phyloP scores from a whole-genome alignment of 2,888 invertebrate species.

The Plusia festucae region DNA sequence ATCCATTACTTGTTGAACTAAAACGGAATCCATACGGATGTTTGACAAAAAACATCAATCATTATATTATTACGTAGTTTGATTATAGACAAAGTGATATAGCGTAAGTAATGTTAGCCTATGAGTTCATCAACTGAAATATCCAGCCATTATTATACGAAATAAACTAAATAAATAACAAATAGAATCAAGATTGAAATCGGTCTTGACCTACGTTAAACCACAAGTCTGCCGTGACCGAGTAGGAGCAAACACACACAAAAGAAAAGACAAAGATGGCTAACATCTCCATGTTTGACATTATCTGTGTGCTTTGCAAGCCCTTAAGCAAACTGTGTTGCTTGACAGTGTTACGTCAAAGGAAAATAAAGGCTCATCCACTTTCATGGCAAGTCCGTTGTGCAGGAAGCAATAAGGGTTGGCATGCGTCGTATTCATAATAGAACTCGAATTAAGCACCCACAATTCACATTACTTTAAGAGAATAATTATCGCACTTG shows the following conservation, averaged over 20 bases:
- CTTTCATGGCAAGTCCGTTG: constrained; percentile 47
- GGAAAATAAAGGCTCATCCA: constrained; percentile 58
- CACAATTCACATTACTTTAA: neutral
- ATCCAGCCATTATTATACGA: constrained; percentile 50
- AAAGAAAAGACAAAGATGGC: constrained; percentile 75
- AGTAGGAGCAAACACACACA: constrained; percentile 74
- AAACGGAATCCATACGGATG: constrained; percentile 36
- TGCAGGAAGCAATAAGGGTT: constrained; percentile 21
- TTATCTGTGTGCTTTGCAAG: constrained; percentile 80
- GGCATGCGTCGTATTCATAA: constrained; percentile 17
- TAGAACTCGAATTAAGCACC: constrained; percentile 11
- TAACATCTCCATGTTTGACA: constrained; percentile 70
- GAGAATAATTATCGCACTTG: neutral
- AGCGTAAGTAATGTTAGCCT: neutral
- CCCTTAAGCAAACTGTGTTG: constrained; percentile 69
- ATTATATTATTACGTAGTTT: constrained; percentile 18
- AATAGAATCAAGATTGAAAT: constrained; percentile 72
- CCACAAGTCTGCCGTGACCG: constrained; percentile 86
- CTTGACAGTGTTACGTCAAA: constrained; percentile 64
- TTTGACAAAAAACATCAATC: constrained; percentile 16
- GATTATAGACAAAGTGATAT: constrained; percentile 35
- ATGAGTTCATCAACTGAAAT: constrained; percentile 57
- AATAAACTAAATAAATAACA: constrained; percentile 62
- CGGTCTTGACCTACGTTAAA: constrained; percentile 81
- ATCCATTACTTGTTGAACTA: neutral